Percentiles rank a stretch among this genome's conserved stretches.
phyloP scores from a whole-genome alignment of 2,113 vertebrate species.

The Condylura cristata region DNA sequence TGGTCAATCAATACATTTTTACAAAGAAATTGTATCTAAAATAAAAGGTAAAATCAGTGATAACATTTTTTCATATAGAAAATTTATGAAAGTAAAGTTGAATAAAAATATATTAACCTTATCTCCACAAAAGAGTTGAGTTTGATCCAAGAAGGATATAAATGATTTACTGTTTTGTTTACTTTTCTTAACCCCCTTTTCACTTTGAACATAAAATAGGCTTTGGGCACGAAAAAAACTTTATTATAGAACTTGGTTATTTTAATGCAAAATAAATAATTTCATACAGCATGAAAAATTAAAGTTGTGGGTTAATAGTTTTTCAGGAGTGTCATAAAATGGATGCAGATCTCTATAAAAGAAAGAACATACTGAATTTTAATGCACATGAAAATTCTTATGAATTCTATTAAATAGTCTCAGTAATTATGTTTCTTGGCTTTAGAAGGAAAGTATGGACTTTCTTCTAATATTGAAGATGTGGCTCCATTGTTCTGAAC shows the following conservation, averaged over 20 bases:
- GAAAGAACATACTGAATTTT: background rate
- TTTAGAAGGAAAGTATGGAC: background rate
- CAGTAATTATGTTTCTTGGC: background rate
- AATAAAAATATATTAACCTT: conserved; percentile 5
- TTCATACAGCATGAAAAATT: conserved; percentile 29
- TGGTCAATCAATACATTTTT: background rate
- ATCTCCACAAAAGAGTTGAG: background rate
- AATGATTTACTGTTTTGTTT: background rate
- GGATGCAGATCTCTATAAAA: background rate
- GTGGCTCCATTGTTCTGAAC: background rate
- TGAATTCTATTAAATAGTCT: background rate
- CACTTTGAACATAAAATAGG: background rate
- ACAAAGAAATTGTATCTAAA: too few species aligned
- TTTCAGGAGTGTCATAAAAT: background rate
- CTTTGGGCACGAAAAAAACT: background rate
- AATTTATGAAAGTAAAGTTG: conserved; percentile 39
- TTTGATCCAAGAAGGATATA: background rate
- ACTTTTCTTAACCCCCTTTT: background rate
- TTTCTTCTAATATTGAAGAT: background rate
- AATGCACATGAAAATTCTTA: background rate
- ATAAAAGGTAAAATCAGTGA: too few species aligned
- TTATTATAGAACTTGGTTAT: conserved; percentile 3
- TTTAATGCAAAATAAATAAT: conserved; percentile 24
- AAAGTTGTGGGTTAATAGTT: background rate
- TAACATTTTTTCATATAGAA: background rate